phyloP scores from a whole-genome alignment of 2,888 invertebrate genomes.

The Acrobasis consociella region DNA sequence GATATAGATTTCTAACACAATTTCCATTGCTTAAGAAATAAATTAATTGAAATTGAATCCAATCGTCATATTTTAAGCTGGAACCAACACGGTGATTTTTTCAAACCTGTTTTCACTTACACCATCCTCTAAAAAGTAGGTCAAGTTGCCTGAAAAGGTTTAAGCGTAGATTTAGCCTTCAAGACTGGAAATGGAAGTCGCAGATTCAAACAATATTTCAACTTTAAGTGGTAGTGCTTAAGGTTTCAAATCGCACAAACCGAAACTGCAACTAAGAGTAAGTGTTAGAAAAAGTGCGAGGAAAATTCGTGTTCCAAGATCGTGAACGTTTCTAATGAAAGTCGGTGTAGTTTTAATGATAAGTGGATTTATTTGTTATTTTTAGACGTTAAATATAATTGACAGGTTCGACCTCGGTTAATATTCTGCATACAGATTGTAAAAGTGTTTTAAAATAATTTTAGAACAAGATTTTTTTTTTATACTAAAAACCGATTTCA shows the following conservation, averaged over 20 bases:
- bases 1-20: no score
- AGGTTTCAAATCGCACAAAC: conserved; percentile 4
- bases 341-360: background rate
- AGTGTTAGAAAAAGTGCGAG: conserved; percentile 11
- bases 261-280: conserved; percentile 3
- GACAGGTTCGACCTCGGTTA: no score
- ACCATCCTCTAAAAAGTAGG: conserved; percentile 51
- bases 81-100: background rate
- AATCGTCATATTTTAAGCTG: no score
- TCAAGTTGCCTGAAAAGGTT: conserved; percentile 73
- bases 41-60: no score
- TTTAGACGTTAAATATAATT: no score
- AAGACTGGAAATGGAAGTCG: conserved; percentile 67
- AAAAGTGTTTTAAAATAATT: no score
- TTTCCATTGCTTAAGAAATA: no score
- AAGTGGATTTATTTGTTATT: background rate
- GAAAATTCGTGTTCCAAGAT: background rate
- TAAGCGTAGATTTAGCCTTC: conserved; percentile 72
- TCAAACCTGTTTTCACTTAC: conserved; percentile 32
- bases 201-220: conserved; percentile 61
- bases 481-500: no score
- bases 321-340: conserved; percentile 5
- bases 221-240: conserved; percentile 34
- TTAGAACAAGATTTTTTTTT: no score
- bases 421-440: no score